Evolutionary conservation across 1,140 invertebrate species (phyloP), one percentile per base, ranked within the genome.

Genomic region (Andrena cerasifolii): DNA sequence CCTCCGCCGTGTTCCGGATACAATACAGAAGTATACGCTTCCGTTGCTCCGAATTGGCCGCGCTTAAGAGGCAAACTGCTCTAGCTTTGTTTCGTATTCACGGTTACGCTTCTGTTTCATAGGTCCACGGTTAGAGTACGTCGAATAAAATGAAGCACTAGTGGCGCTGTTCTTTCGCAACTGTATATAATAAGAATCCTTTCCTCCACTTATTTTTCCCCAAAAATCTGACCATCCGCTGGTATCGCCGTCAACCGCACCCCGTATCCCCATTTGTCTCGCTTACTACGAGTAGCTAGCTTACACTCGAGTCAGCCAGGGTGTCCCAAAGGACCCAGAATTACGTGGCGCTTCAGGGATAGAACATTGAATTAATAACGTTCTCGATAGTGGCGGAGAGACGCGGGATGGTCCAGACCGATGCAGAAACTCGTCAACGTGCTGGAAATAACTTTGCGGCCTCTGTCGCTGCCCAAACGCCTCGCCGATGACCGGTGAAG

Each of bases 21-120:
- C 24, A 24, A 45, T 28, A 28, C 28, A 3, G 24, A 12, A 14
- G 10, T 3, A 47, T 36, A 8, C 40, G 51, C 58, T 47, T 28
- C 18, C 26, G 16, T 56, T 56, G 51, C 26, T 67, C 36, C 21
- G 53, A 33, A 24, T n/a, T 2, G 33, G 36, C 36, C 10, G 3
- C 10, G 3, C 36, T 10, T 3, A 51, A 51, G 26, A 1, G 18
- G 1, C 0, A 24, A 24, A 2, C 21, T 31, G 21, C 40, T 58
- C 21, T 58, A 53, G 33, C 12, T 21, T 16, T n/a, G 31, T 63
- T 62, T 63, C 2, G 58, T 63, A 63, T 73, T 73, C 58, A 62
- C 16, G 21, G 1, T 18, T 26, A 45, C 16, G 16, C 1, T 5
- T 18, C 28, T 0, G 40, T 47, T 62, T 28, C 16, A 6, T 5